A percentile compares a stretch with the other conserved stretches of the same genome.
Conservation (phyloP, 92 coral and sea anemone species). For the Parazoanthus darwini region DNA sequence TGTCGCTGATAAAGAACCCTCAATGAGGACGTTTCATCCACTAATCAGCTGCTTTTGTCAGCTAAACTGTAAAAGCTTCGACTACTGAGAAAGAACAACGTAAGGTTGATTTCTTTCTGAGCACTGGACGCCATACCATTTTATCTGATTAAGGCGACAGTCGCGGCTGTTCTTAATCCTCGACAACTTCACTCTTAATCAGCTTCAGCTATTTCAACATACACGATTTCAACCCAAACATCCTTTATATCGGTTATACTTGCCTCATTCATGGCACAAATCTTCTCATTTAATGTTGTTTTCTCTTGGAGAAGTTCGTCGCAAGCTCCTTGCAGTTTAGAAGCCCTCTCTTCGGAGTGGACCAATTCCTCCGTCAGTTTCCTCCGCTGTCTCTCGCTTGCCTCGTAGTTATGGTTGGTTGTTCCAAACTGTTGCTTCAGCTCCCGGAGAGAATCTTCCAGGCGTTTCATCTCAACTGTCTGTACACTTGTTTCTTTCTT, state of each 20-base stretch:
- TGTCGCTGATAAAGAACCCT: too few relatives aligned
- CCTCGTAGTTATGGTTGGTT: constrained; percentile 54
- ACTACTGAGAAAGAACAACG: too few relatives aligned
- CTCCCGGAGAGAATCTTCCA: constrained; percentile 66
- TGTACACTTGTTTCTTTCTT: constrained; percentile 77
- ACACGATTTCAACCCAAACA: too few relatives aligned
- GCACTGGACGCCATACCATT: too few relatives aligned
- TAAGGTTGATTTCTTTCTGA: too few relatives aligned
- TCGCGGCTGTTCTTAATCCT: too few relatives aligned
- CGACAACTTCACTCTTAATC: too few relatives aligned
- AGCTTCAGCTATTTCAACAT: too few relatives aligned
- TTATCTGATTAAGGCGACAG: too few relatives aligned
- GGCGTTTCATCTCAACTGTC: constrained; percentile 66
- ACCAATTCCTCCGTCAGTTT: constrained; percentile 60
- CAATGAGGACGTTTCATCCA: not conserved
- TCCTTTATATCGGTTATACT: not conserved
- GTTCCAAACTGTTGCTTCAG: constrained; percentile 51
- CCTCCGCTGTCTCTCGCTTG: constrained; percentile 69
- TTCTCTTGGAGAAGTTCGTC: constrained; percentile 76
- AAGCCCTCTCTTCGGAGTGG: constrained; percentile 68
- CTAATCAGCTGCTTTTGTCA: too few relatives aligned
- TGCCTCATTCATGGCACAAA: constrained; percentile 67
- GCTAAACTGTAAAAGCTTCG: too few relatives aligned
- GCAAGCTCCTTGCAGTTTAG: constrained; percentile 74
- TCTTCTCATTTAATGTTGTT: constrained; percentile 56